Evolutionary conservation across 2,888 invertebrate species (phyloP).

Genomic region (Dryococelus australis): DNA sequence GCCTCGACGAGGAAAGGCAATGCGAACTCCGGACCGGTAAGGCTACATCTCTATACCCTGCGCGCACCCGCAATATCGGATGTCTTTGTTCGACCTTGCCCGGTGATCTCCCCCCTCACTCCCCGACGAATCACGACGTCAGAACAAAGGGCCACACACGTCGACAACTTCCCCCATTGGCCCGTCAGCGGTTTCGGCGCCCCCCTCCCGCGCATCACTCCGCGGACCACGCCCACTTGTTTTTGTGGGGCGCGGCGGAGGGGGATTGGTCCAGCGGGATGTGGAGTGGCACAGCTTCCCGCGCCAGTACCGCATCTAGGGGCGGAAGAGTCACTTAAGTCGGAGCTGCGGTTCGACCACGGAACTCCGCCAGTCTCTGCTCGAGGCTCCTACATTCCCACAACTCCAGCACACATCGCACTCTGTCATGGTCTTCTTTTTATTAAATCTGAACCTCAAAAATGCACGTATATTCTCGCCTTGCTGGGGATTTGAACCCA

Average conservation of each 20-base stretch:
- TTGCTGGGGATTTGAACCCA: too few relatives aligned
- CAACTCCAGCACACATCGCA: too few relatives aligned
- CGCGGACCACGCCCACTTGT: slow-evolving; percentile 6
- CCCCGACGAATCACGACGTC: slow-evolving; percentile 24
- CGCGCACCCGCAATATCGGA: neutral
- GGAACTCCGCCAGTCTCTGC: neutral
- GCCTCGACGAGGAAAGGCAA: neutral
- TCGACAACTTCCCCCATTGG: slow-evolving; percentile 27
- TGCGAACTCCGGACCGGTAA: neutral
- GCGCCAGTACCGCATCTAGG: neutral
- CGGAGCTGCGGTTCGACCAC: neutral
- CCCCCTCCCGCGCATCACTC: neutral
- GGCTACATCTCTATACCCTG: neutral
- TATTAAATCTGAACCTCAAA: too few relatives aligned
- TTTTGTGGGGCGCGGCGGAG: neutral
- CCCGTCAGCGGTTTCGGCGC: neutral
- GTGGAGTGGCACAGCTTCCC: neutral
- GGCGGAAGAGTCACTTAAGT: neutral
- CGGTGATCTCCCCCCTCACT: neutral
- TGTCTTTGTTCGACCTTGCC: neutral
- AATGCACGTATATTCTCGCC: too few relatives aligned
- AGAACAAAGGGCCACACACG: slow-evolving; percentile 37
- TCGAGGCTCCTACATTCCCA: too few relatives aligned
- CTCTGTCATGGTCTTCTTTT: too few relatives aligned
- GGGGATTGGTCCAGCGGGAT: slow-evolving; percentile 3